A percentile compares a stretch with the other conserved stretches of the same genome.
Conservation (phyloP, 35 echinoderm and acorn worm genomes). For the Stichopus chloronotus region DNA sequence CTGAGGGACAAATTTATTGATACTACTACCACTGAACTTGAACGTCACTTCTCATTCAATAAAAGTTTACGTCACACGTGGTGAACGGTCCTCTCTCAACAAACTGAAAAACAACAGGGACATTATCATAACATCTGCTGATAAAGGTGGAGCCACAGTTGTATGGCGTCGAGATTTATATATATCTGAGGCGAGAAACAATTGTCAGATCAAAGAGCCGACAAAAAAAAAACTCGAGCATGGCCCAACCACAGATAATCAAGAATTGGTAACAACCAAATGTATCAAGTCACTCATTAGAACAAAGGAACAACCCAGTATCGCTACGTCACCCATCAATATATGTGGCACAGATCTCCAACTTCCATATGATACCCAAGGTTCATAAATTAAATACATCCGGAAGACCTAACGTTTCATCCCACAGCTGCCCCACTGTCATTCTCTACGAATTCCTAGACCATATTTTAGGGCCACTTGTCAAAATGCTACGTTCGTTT, state of each 20-base stretch:
- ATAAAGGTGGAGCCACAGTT: constrained; percentile 31
- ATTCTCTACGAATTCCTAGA: constrained; percentile 28
- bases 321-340: constrained; percentile 16
- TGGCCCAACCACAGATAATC: constrained; percentile 30
- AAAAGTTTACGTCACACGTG: background rate
- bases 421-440: background rate
- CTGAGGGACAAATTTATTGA: background rate
- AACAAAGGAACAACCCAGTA: constrained; percentile 21
- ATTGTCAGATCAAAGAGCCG: background rate
- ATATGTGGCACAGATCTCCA: constrained; percentile 29
- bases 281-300: constrained; percentile 11
- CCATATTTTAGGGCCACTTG: background rate
- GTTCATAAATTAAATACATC: constrained; percentile 22
- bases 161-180: background rate
- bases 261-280: background rate
- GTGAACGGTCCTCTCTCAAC: constrained; percentile 14
- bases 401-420: constrained; percentile 35
- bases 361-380: constrained; percentile 63
- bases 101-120: background rate
- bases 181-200: background rate
- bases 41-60: too few species aligned
- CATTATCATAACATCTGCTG: constrained; percentile 12
- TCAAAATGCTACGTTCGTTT: background rate
- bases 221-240: too few species aligned
- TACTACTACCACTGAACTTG: too few species aligned